These are phyloP conservation scores for Sitta carolinensis DNA, from an alignment of 2,797 vertebrate genomes.

Conservation along the genomic window DNA sequence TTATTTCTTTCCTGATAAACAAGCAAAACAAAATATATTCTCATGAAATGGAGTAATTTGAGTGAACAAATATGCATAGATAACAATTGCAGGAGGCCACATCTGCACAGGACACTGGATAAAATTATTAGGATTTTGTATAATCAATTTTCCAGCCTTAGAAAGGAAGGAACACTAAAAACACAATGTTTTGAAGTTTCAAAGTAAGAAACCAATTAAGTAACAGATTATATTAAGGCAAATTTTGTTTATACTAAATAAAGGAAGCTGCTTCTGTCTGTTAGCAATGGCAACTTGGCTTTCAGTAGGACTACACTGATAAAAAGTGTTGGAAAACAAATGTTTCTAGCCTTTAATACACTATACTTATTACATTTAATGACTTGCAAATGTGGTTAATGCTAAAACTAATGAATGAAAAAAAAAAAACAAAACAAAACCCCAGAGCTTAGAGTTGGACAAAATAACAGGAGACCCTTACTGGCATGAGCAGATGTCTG, in stretches of 20 bases:
- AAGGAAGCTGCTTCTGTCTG: neutral
- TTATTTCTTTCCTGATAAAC: constrained; percentile 5
- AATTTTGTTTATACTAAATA: neutral
- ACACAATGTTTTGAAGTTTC: neutral
- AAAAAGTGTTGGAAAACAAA: neutral
- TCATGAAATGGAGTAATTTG: neutral
- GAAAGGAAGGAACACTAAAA: neutral
- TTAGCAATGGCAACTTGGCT: neutral
- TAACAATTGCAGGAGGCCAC: neutral
- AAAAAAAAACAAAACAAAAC: neutral
- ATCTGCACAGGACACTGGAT: neutral
- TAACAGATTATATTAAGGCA: neutral
- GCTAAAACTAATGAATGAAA: neutral
- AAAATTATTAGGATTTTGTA: constrained; percentile 11
- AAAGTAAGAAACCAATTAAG: constrained; percentile 3
- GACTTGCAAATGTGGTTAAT: neutral
- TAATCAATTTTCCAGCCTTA: constrained; percentile 19
- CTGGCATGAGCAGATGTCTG: neutral
- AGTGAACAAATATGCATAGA: neutral
- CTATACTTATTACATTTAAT: neutral
- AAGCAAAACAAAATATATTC: constrained; percentile 28
- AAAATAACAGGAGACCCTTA: neutral
- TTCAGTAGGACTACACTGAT: neutral
- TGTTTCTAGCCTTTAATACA: neutral
- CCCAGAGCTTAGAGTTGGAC: neutral